Conservation (phyloP, 2,113 vertebrate species). For the Brachypteracias leptosomus region DNA sequence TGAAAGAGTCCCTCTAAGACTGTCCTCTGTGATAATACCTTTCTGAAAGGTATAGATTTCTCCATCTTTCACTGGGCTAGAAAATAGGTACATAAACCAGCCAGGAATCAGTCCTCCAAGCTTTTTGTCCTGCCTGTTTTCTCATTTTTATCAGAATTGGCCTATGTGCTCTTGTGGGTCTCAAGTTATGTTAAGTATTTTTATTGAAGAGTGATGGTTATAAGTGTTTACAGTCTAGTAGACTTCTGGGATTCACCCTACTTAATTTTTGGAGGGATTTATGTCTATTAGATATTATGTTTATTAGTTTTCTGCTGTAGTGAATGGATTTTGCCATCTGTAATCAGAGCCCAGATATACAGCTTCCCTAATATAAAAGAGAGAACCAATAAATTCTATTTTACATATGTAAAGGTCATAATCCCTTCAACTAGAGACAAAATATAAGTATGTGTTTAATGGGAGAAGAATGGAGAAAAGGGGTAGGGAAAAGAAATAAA, state of each 20-base stretch:
- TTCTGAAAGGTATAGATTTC: not conserved
- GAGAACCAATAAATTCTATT: not conserved
- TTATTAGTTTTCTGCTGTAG: not conserved
- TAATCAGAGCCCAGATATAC: not conserved
- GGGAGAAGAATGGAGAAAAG: not conserved
- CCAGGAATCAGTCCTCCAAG: not conserved
- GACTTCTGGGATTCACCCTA: not conserved
- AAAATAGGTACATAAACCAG: not conserved
- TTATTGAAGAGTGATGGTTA: not conserved
- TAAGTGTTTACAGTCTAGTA: not conserved
- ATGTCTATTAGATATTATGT: not conserved
- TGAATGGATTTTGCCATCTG: not conserved
- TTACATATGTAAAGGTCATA: not conserved
- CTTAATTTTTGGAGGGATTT: not conserved
- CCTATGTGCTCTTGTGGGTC: not conserved
- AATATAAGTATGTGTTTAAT: not conserved
- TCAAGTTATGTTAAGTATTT: not conserved
- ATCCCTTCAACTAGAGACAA: not conserved
- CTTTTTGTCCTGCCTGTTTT: not conserved
- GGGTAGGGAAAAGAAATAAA: not conserved
- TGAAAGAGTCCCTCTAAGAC: not conserved
- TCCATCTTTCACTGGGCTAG: not conserved
- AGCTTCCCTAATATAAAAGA: not conserved
- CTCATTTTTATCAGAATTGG: not conserved
- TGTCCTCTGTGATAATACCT: not conserved